Conservation (phyloP, 1,140 invertebrate species). For the Zaprionus camerounensis region DNA sequence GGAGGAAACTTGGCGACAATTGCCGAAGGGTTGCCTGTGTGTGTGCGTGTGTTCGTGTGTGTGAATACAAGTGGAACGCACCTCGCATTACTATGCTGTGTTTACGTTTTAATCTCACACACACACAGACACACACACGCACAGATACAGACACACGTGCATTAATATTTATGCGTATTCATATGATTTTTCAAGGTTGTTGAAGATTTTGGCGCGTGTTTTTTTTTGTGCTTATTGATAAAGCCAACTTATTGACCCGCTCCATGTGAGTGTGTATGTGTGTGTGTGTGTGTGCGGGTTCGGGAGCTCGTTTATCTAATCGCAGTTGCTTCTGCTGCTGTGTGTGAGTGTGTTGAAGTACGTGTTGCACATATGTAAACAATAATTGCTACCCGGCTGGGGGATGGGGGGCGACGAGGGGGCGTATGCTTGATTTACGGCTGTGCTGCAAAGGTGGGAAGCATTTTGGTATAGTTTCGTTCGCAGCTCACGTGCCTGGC, state of each 20-base stretch:
- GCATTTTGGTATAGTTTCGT: slow-evolving; percentile 19
- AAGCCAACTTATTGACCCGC: slow-evolving; percentile 14
- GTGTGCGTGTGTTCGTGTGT: slow-evolving; percentile 2
- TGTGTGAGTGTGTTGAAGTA: slow-evolving; percentile 38
- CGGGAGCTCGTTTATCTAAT: slow-evolving; percentile 52
- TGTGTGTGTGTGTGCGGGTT: slow-evolving; percentile 1
- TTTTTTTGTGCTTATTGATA: slow-evolving; percentile 47
- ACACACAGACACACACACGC: background rate
- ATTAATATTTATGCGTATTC: slow-evolving; percentile 24
- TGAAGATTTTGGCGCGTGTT: slow-evolving; percentile 65
- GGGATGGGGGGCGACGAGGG: background rate
- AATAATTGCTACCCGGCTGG: slow-evolving; percentile 28
- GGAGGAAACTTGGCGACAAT: background rate
- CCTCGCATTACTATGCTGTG: slow-evolving; percentile 41
- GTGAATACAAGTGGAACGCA: slow-evolving; percentile 21
- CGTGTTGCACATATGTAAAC: slow-evolving; percentile 58
- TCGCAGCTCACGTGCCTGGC: slow-evolving; percentile 16
- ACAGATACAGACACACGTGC: slow-evolving; percentile 3
- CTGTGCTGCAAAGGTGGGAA: slow-evolving; percentile 16
- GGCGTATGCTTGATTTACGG: slow-evolving; percentile 50
- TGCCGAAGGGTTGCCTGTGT: background rate
- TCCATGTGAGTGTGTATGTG: background rate
- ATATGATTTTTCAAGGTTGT: slow-evolving; percentile 60
- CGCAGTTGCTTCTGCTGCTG: slow-evolving; percentile 23
- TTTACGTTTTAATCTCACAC: slow-evolving; percentile 59